These are phyloP conservation scores for Drosophila yakuba DNA, from an alignment of 1,140 invertebrate genomes.

Conservation along the genomic window DNA sequence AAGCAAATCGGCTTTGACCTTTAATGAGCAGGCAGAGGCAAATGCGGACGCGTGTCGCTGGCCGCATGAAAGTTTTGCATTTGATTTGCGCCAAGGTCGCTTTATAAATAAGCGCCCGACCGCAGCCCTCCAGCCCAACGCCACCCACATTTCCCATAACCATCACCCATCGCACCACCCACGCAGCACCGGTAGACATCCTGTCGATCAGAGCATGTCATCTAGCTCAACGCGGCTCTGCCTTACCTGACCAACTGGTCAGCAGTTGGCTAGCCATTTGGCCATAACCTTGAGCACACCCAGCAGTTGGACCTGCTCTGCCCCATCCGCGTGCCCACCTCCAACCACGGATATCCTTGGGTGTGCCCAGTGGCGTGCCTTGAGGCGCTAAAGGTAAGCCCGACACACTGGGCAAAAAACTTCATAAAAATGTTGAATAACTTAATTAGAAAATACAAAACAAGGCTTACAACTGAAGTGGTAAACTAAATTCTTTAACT, in stretches of 20 bases:
- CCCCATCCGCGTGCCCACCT: slow-evolving; percentile 7
- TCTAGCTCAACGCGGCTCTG: slow-evolving; percentile 9
- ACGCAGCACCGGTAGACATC: slow-evolving; percentile 34
- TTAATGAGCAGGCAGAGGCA: slow-evolving; percentile 67
- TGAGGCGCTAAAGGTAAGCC: slow-evolving; percentile 69
- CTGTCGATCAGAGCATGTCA: slow-evolving; percentile 63
- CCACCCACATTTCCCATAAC: slow-evolving; percentile 2
- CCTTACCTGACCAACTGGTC: background rate
- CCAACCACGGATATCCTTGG: slow-evolving; percentile 59
- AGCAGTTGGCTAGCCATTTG: slow-evolving; percentile 45
- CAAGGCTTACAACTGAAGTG: no score
- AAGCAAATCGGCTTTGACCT: slow-evolving; percentile 76
- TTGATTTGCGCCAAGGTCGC: slow-evolving; percentile 79
- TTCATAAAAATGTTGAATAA: background rate
- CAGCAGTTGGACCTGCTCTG: slow-evolving; percentile 54
- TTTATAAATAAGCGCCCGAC: slow-evolving; percentile 72
- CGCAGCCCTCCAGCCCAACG: slow-evolving; percentile 17
- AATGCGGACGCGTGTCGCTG: slow-evolving; percentile 59
- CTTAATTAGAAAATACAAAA: no score
- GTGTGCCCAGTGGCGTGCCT: slow-evolving; percentile 73
- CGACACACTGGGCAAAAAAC: slow-evolving; percentile 18
- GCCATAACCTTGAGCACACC: slow-evolving; percentile 72
- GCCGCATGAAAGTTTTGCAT: slow-evolving; percentile 71
- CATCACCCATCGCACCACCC: background rate
- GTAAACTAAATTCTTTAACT: no score